A percentile compares a stretch with the other conserved stretches of the same genome.
Conservation (phyloP, 2,113 vertebrate genomes). For the Drymodes brunneopygia region DNA sequence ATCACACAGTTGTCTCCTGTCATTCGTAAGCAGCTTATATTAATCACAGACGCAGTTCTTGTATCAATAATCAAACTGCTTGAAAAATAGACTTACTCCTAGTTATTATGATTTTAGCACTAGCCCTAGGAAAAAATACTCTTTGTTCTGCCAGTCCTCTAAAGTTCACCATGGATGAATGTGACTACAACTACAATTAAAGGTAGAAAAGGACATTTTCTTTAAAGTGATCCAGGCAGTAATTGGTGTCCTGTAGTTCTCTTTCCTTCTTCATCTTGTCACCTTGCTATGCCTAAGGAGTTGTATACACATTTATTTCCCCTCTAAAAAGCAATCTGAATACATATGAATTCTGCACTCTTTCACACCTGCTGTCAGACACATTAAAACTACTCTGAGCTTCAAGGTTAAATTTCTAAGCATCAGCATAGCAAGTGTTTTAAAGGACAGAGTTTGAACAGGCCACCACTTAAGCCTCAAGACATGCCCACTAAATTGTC, state of each 20-base stretch:
- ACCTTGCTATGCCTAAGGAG: background rate
- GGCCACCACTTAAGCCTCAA: background rate
- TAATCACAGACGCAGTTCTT: background rate
- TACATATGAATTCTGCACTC: background rate
- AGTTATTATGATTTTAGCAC: background rate
- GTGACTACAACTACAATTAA: background rate
- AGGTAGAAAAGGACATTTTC: background rate
- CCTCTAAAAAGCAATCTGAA: background rate
- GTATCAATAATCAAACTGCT: background rate
- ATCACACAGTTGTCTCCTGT: background rate
- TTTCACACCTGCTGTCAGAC: background rate
- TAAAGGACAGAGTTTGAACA: background rate
- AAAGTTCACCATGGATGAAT: background rate
- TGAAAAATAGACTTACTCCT: background rate
- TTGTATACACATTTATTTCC: background rate
- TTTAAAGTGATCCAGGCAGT: background rate
- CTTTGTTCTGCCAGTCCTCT: background rate
- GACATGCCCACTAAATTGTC: background rate
- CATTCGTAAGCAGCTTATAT: background rate
- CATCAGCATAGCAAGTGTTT: background rate
- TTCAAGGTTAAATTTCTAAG: background rate
- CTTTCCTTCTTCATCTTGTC: background rate
- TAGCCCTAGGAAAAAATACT: background rate
- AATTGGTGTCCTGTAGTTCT: background rate
- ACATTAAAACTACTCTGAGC: background rate